Evolutionary conservation across 2,888 invertebrate species (phyloP), one percentile per base, ranked within the genome.

Genomic region (Lacanobia oleracea): DNA sequence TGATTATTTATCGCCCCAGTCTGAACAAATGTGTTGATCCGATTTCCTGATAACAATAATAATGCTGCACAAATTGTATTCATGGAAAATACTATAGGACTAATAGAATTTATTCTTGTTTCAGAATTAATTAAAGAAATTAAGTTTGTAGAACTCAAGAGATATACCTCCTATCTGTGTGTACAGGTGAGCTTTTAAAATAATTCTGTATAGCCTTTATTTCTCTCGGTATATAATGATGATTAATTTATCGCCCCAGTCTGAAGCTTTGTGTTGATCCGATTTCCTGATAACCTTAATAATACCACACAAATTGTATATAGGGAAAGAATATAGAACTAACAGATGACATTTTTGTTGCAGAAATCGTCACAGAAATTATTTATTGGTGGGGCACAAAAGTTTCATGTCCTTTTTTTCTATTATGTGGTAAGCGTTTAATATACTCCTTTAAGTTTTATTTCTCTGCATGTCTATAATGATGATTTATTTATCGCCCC

Each of bases 231-330:
- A 33, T 61, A 68, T 60, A 43, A 83, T 92, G 91, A 91, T 92
- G 92, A 88, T 82, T 82, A 65, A 79, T 68, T 88, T 91, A 92
- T 92, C 91, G 92, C 93, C 93, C 93, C 93, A 92, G 92, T 91
- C 93, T 89, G 92, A 93, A 89, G 59, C 70, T 70, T 78, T 51
- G 21, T 76, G 75, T 79, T 79, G 75, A 75, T 64, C 33, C 61
- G 67, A 66, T 76, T 54, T 77, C 21, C 75, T 75, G 77, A 75
- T 48, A 48, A 50, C 50, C n/a, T 4, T 12, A 27, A 37, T 21
- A 12, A 51, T 12, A 4, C 8, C 50, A 27, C 16, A 56, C 2
- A 21, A 57, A 51, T 16, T n/a, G 1, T 51, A 18, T n/a, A 6
- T 0, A 7, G 14, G 18, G 48, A 40, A 61, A 43, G 2, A 2